These are phyloP conservation scores for Ischnura elegans DNA, from an alignment of 2,888 invertebrate genomes.

Conservation along the genomic window DNA sequence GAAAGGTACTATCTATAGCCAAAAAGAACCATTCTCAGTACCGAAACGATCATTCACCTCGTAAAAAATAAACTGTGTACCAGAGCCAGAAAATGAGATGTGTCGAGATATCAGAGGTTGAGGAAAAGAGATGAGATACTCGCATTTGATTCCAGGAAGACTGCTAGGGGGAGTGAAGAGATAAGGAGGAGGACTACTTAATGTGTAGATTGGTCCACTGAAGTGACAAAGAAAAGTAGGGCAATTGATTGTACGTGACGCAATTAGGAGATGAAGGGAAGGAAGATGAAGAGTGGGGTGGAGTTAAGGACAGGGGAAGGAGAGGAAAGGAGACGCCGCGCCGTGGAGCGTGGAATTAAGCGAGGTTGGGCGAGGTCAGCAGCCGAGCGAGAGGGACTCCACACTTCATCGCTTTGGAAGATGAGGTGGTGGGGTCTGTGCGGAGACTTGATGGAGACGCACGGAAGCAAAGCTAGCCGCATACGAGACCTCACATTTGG, in stretches of 20 bases:
- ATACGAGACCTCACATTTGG: too few species aligned
- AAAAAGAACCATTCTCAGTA: too few species aligned
- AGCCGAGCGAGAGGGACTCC: neutral
- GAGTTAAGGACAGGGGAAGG: neutral
- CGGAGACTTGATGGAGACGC: neutral
- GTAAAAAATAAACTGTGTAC: too few species aligned
- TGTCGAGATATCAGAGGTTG: too few species aligned
- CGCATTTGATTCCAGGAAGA: too few species aligned
- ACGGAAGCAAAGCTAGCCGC: neutral
- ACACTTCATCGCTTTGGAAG: neutral
- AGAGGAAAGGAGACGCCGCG: neutral
- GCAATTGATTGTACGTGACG: neutral
- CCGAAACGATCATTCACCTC: too few species aligned
- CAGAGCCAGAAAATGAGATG: too few species aligned
- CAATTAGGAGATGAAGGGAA: too few species aligned
- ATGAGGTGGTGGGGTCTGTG: neutral
- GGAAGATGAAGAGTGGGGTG: neutral
- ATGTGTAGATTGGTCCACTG: constrained; percentile 17
- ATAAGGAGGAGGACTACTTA: neutral
- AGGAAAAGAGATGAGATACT: too few species aligned
- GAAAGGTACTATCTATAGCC: too few species aligned
- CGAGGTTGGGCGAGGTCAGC: neutral
- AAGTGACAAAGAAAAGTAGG: neutral
- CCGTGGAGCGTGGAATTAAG: neutral
- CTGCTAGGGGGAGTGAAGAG: too few species aligned